Evolutionary conservation across 2,888 invertebrate species (phyloP).

Genomic region (Tridacna crocea): DNA sequence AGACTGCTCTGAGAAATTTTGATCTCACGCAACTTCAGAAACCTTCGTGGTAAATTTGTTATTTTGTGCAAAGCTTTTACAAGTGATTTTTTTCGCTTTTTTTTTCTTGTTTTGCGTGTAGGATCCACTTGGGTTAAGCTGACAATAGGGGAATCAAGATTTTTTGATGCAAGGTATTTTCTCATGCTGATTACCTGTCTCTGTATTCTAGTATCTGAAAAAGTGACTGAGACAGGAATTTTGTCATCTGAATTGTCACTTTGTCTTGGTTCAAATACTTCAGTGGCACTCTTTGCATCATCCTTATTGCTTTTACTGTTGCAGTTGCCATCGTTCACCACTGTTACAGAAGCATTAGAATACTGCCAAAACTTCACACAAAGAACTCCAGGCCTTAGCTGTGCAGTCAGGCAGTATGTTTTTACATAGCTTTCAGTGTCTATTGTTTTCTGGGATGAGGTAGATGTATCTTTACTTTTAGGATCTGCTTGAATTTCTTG

Average conservation of each 20-base stretch:
- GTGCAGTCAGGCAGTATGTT: background rate
- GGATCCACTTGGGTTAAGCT: too few species aligned
- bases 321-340: background rate
- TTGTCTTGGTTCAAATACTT: too few species aligned
- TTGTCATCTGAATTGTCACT: too few species aligned
- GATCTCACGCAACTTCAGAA: background rate
- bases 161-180: too few species aligned
- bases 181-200: too few species aligned
- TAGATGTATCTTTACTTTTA: too few species aligned
- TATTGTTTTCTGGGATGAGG: background rate
- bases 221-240: background rate
- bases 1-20: background rate
- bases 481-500: too few species aligned
- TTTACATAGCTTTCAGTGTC: background rate
- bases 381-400: background rate
- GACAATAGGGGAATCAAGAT: too few species aligned
- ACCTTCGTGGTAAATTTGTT: background rate
- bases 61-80: background rate
- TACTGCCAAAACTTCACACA: background rate
- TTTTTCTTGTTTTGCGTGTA: too few species aligned
- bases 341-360: background rate
- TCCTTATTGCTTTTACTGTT: background rate
- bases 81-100: background rate
- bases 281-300: too few species aligned
- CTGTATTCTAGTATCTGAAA: background rate